Evolutionary conservation across 53 echinoderm and acorn worm genomes (phyloP).

Genomic region (Henricia sp.): DNA sequence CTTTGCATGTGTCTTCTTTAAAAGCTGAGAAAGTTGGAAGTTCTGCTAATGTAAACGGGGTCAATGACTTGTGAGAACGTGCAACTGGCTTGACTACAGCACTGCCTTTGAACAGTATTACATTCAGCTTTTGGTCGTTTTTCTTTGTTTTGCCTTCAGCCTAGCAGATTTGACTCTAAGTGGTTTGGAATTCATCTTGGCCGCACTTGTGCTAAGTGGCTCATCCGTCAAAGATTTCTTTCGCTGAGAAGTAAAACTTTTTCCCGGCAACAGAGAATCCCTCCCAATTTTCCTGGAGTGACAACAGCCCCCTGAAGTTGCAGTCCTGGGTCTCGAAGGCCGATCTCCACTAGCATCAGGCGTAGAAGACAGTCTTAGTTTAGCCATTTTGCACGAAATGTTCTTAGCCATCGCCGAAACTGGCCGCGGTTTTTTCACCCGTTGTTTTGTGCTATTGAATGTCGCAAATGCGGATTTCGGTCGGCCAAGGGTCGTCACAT

Average conservation of each 20-base stretch:
- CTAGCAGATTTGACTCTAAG: constrained; percentile 70
- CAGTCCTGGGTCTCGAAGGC: constrained; percentile 46
- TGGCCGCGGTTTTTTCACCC: constrained; percentile 54
- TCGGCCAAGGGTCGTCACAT: constrained; percentile 81
- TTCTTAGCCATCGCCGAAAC: constrained; percentile 69
- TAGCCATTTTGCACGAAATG: constrained; percentile 67
- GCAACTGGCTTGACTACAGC: too few species aligned
- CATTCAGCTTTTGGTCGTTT: constrained; percentile 54
- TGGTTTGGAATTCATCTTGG: constrained; percentile 75
- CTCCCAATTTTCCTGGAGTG: constrained; percentile 68
- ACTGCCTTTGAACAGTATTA: too few species aligned
- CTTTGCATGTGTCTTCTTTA: too few species aligned
- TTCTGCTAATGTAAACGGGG: too few species aligned
- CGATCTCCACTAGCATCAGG: constrained; percentile 21
- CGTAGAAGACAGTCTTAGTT: constrained; percentile 61
- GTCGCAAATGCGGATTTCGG: constrained; percentile 94
- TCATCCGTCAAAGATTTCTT: constrained; percentile 88
- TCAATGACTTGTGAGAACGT: too few species aligned
- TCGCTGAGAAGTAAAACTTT: constrained; percentile 89
- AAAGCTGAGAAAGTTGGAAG: too few species aligned
- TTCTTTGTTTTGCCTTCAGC: constrained; percentile 65
- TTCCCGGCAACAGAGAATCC: constrained; percentile 81
- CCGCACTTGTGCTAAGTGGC: constrained; percentile 73
- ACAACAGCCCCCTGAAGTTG: constrained; percentile 10
- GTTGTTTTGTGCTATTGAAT: constrained; percentile 80